Evolutionary conservation across 2,888 invertebrate species (phyloP).

Genomic region (Diaperis boleti): DNA sequence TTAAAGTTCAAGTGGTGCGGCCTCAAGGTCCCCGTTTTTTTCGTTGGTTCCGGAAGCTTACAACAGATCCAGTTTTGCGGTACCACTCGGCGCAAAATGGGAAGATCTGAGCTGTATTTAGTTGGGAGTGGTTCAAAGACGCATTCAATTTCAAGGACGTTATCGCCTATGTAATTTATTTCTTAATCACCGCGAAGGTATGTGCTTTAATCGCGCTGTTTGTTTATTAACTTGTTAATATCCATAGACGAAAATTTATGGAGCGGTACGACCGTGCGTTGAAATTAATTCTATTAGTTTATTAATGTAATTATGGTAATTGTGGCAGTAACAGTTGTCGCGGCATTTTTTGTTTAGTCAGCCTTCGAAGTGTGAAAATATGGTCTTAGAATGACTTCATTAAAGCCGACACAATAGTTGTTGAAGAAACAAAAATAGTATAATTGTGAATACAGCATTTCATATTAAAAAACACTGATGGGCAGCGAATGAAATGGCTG

Average conservation of each 20-base stretch:
- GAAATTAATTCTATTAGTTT: neutral
- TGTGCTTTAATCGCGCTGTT: neutral
- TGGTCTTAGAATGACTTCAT: too few species aligned
- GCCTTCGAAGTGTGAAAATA: too few species aligned
- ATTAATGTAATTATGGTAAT: neutral
- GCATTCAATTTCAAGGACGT: conserved; percentile 34
- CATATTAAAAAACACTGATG: too few species aligned
- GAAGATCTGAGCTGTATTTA: neutral
- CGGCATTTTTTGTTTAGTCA: too few species aligned
- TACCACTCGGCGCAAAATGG: neutral
- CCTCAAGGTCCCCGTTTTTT: conserved; percentile 39
- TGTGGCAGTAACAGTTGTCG: neutral
- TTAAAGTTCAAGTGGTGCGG: conserved; percentile 33
- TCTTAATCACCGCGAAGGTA: neutral
- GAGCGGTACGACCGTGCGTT: neutral
- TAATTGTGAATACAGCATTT: too few species aligned
- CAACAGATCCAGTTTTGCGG: conserved; percentile 24
- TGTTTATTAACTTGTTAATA: neutral
- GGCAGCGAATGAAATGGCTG: too few species aligned
- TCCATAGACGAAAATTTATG: neutral
- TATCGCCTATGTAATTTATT: neutral
- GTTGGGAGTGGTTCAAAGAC: conserved; percentile 36
- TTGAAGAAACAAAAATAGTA: too few species aligned
- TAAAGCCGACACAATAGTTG: too few species aligned
- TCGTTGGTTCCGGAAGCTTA: conserved; percentile 21